Evolutionary conservation across 2,797 vertebrate genomes (phyloP), one percentile per base, ranked within the genome.

Genomic region (Siniperca scherzeri): DNA sequence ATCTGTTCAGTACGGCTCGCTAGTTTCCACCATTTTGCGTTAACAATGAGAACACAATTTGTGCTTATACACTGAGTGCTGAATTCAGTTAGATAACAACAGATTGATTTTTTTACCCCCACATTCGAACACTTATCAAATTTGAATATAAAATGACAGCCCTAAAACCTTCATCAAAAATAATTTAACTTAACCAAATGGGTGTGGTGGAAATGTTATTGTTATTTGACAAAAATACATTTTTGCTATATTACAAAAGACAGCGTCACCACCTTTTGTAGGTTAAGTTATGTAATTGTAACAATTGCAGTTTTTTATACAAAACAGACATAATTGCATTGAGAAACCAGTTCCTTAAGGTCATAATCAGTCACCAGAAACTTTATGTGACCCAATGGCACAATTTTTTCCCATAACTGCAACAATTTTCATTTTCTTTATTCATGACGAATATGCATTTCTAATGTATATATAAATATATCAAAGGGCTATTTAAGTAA

Each of bases 401-500:
- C 36, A 27, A 19, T 44, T 74, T 38, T 44, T 70, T 61, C 22
- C 22, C 12, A 21, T n/a, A 30, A 38, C 21, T 64, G 9, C 10
- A 52, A 33, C n/a, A 13, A 30, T 38, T 22, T 21, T 33, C 0
- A 13, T 42, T 57, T 40, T 62, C 22, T 59, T 48, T 44, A 53
- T 36, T 80, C 9, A 27, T 36, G 36, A 50, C 6, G 48, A 71
- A 75, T 36, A 5, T 14, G 12, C 0, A 56, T 68, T 76, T 30
- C 0, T 27, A 16, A 61, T 38, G 14, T 19, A 6, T 55, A 40
- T 77, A 53, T 55, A 55, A 66, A 72, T 52, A 50, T 21, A 59
- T 65, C 22, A 50, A 36, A 50, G 44, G 52, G 22, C 3, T 68
- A 40, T 71, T 70, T 21, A 65, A 73, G 64, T 74, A 33, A 46